Conservation (phyloP, 1,140 invertebrate species). For the Subanguina moxae region DNA sequence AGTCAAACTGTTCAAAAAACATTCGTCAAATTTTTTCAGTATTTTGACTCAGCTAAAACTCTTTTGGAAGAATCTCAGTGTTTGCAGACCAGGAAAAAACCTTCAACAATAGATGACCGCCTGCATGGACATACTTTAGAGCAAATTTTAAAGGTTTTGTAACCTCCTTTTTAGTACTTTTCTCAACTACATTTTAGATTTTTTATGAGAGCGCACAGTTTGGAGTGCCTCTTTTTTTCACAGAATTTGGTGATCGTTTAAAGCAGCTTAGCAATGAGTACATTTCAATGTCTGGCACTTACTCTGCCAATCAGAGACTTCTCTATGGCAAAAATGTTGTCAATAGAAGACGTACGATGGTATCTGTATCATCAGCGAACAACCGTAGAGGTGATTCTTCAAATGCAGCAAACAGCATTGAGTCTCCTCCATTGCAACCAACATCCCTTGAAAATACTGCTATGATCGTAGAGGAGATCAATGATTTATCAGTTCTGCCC, state of each 20-base stretch:
- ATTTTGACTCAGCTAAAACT: background rate
- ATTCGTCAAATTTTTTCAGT: background rate
- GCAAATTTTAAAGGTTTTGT: background rate
- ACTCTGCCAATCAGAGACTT: background rate
- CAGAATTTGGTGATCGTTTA: background rate
- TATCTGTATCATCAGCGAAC: background rate
- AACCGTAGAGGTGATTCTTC: no score
- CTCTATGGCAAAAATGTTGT: conserved; percentile 2
- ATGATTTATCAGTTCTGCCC: background rate
- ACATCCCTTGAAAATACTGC: background rate
- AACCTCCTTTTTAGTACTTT: background rate
- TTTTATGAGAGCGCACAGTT: background rate
- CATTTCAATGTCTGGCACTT: background rate
- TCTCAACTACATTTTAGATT: background rate
- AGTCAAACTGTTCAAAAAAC: no score
- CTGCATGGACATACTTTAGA: background rate
- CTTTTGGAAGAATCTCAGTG: background rate
- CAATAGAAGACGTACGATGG: background rate
- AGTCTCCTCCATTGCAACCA: background rate
- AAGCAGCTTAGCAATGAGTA: background rate
- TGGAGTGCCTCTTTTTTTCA: conserved; percentile 4
- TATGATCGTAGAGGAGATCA: background rate
- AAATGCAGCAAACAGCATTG: no score
- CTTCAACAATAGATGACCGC: background rate
- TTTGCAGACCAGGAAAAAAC: background rate